Base-by-base conservation (phyloP, 2,797 vertebrate genomes). In the Spheniscus humboldti region DNA sequence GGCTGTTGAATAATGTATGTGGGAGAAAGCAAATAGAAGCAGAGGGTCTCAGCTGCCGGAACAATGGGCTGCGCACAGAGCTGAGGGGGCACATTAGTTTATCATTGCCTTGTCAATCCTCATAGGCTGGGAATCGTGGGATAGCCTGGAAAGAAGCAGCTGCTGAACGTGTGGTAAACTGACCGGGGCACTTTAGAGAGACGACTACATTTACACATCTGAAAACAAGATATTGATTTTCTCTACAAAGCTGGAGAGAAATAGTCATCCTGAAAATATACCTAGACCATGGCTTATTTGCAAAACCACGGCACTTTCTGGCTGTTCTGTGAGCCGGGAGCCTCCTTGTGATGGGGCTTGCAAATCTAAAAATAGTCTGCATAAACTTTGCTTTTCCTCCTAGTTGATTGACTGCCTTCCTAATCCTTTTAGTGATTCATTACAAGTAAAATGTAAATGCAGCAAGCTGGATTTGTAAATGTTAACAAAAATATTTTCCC, bases 11-110 rank as follows among this genome's bases (percentile, higher is more conserved):
- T 99, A 99, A 99, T 99, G 99, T 98, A 99, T 99, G 99, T 99
- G 99, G 99, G 99, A 99, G 99, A 99, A 99, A 99, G 99, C 99
- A 99, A 99, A 99, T 99, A 99, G 99, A 99, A 99, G 99, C 99
- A 99, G 99, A 98, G 98, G 99, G 99, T 99, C 99, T 99, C 99
- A 99, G 99, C 98, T 98, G 98, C 96, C 25, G 96, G 98, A 99
- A 99, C 99, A 99, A 99, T 99, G 98, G 99, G 95, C 98, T 95
- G 98, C 97, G 98, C 99, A 98, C 98, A 99, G 99, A 99, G 98
- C 99, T 98, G 99, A 99, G 98, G 99, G 99, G 99, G 98, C 99
- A 97, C 99, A 98, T 99, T 99, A 99, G 99, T 99, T 99, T 99
- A 99, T 99, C 99, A 99, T 98, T 98, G 98, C 99, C 99, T 99